Conservation (phyloP, 2,888 invertebrate genomes). For the Eudiplozoon nipponicum region DNA sequence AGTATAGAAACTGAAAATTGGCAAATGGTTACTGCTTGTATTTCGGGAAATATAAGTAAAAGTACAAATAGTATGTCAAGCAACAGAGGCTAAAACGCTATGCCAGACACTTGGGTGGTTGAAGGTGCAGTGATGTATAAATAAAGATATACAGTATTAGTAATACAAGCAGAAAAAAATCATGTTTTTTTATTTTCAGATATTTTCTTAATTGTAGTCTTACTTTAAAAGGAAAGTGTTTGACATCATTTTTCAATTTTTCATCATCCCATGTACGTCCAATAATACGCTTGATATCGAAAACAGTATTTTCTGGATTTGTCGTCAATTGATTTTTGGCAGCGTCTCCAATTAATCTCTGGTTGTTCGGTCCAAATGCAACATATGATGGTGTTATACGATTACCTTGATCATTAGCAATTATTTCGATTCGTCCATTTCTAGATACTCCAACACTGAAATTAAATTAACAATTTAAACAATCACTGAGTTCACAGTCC, state of each 20-base stretch:
- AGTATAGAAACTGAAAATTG: too few species aligned
- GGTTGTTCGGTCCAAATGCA: constrained; percentile 39
- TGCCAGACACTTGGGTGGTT: too few species aligned
- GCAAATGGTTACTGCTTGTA: too few species aligned
- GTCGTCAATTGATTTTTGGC: constrained; percentile 43
- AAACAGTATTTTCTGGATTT: constrained; percentile 50
- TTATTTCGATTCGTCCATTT: constrained; percentile 31
- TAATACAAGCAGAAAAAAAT: too few species aligned
- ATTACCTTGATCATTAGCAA: constrained; percentile 35
- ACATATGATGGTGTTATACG: constrained; percentile 43
- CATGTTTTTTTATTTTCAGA: too few species aligned
- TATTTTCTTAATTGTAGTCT: too few species aligned
- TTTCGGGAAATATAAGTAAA: too few species aligned
- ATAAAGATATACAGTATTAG: too few species aligned
- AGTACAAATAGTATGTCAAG: too few species aligned
- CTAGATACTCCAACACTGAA: constrained; percentile 32
- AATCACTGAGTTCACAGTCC: too few species aligned
- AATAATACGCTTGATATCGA: constrained; percentile 19
- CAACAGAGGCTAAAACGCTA: too few species aligned
- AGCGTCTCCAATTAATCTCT: constrained; percentile 29
- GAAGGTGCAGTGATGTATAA: too few species aligned
- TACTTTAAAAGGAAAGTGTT: constrained; percentile 2
- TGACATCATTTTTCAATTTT: background rate
- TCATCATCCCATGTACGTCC: constrained; percentile 8
- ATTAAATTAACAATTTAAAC: constrained; percentile 18